A percentile compares a stretch with the other conserved stretches of the same genome.
Conservation (phyloP, 2,888 invertebrate species). For the Sabatieria punctata region DNA sequence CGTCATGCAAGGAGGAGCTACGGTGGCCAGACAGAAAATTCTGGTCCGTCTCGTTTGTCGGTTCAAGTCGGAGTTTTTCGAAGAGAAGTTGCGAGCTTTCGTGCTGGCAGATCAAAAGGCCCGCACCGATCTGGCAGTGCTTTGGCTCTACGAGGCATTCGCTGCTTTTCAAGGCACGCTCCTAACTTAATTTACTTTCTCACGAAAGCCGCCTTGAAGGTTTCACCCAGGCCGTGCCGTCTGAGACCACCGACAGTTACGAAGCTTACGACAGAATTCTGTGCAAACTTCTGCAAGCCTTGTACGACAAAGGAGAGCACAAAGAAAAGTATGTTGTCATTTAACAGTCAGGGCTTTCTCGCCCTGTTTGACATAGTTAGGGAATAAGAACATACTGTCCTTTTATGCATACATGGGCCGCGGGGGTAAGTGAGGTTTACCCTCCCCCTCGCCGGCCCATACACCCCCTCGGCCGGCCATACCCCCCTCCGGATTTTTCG, state of each 20-base stretch:
- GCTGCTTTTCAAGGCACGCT: slow-evolving; percentile 69
- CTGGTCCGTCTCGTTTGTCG: slow-evolving; percentile 21
- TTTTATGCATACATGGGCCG: no score
- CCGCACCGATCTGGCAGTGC: slow-evolving; percentile 68
- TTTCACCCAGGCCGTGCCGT: neutral
- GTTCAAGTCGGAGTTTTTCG: slow-evolving; percentile 12
- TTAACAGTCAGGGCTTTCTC: no score
- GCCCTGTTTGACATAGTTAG: no score
- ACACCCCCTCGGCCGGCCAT: no score
- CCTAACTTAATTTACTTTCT: no score
- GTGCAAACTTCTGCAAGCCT: slow-evolving; percentile 40
- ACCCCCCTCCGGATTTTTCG: no score
- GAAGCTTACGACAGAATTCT: slow-evolving; percentile 66
- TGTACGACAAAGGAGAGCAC: slow-evolving; percentile 23
- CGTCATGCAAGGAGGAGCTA: slow-evolving; percentile 25
- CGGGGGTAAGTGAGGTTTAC: no score
- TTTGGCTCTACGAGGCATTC: slow-evolving; percentile 91
- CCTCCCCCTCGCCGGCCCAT: no score
- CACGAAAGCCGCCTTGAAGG: no score
- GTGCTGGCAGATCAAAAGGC: slow-evolving; percentile 66
- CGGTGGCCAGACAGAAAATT: slow-evolving; percentile 14
- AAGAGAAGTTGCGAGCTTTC: slow-evolving; percentile 46
- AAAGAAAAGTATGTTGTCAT: slow-evolving; percentile 29
- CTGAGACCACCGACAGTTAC: slow-evolving; percentile 5
- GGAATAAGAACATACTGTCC: no score